Percentiles rank a stretch among this genome's conserved stretches.
Evolutionary conservation across 2,888 invertebrate species (phyloP).

Genomic region (Loripinus fragilis): DNA sequence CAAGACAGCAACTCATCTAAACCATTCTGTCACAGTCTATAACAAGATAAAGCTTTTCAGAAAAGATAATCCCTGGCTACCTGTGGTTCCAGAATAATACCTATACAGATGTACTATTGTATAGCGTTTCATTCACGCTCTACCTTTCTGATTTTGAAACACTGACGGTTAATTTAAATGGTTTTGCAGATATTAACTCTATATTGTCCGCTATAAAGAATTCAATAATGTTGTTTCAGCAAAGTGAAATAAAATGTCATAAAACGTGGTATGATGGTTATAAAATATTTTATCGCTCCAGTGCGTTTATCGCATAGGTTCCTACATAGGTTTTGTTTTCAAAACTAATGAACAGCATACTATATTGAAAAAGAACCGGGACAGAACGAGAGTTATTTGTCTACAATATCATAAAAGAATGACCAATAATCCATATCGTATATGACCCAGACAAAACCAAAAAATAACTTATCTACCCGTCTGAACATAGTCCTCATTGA

Average conservation of each 20-base stretch:
- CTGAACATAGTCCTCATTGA: no score
- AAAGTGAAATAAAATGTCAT: slow-evolving; percentile 3
- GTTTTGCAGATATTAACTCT: slow-evolving; percentile 15
- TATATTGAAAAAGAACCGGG: no score
- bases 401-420: no score
- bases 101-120: not conserved
- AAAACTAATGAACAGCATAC: no score
- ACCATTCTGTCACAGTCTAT: slow-evolving; percentile 16
- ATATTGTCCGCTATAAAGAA: not conserved
- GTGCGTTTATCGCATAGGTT: slow-evolving; percentile 1
- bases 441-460: no score
- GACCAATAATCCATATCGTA: no score
- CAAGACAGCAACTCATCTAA: slow-evolving; percentile 5
- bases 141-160: slow-evolving; percentile 20
- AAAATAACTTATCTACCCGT: no score
- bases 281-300: not conserved
- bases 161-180: slow-evolving; percentile 12
- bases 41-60: slow-evolving; percentile 22
- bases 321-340: not conserved
- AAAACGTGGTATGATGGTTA: not conserved
- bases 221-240: slow-evolving; percentile 6
- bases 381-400: no score
- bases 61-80: slow-evolving; percentile 16
- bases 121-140: not conserved
- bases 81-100: slow-evolving; percentile 4